Base-by-base conservation (phyloP, 2,113 vertebrate species). In the Rhinolophus ferrumequinum region DNA sequence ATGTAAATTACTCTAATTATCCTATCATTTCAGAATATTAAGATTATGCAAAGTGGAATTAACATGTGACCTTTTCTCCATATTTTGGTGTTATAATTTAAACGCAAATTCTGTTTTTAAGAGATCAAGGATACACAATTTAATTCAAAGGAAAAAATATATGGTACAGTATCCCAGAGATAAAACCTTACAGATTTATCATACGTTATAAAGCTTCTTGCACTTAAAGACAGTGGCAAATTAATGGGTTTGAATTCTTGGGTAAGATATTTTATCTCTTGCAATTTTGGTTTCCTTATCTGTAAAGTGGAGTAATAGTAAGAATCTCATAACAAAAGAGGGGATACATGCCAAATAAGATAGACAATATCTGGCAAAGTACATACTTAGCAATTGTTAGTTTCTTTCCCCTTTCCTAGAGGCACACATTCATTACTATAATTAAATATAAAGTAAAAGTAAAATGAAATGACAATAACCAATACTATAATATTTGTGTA, bases 21-120 rank as follows among this genome's bases (percentile, higher is more conserved):
- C 6, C 22, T 77, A 56, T 4, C 4, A 35, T 83, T 96, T 93
- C 73, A 96, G 69, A 38, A 38, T 67, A 52, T 54, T 92, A 64
- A 88, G 15, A 76, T 72, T 77, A 50, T 28, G 79, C 9, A 72
- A 92, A 86, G 33, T 38, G 67, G 19, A 95, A 93, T 75, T 72
- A 90, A 82, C 22, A 67, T 26, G 18, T 76, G n/a, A 76, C 6
- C 12, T 77, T 87, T 44, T 9, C 3, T 18, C 8, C 3, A 70
- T 56, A 76, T 41, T 82, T 89, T 88, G 90, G 2, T 85, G 33
- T 67, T 62, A 54, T 58, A 64, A 84, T 82, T 90, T 83, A 95
- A 96, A 38, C 38, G 24, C 35, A 56, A 92, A 83, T 72, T 88
- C 24, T 83, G 67, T 87, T 96, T 8, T 60, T 91, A 95, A 85